Percentiles rank a stretch among this genome's conserved stretches.
These are phyloP conservation scores for Ophioninae sp. DNA, from an alignment of 2,888 invertebrate genomes.

Conservation along the genomic window DNA sequence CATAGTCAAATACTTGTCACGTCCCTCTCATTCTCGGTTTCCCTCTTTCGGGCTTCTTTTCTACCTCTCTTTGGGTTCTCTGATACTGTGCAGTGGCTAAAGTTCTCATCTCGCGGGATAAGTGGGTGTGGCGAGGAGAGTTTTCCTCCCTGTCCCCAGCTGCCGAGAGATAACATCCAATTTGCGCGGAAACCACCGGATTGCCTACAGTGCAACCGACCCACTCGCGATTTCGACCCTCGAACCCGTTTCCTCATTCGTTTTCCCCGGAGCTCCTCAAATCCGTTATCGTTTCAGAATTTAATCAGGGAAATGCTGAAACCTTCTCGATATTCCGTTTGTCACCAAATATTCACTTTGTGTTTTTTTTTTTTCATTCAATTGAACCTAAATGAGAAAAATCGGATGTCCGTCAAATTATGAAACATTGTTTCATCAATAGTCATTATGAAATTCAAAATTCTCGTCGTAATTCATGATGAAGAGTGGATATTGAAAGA, in stretches of 20 bases:
- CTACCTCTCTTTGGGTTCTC: constrained; percentile 38
- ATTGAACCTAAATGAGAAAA: background rate
- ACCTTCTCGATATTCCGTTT: background rate
- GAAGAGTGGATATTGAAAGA: no score
- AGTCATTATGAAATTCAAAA: background rate
- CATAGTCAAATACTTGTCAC: constrained; percentile 18
- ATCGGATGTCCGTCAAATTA: background rate
- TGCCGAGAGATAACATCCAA: constrained; percentile 77
- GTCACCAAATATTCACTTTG: background rate
- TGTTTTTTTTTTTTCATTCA: background rate
- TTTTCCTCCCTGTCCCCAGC: constrained; percentile 73
- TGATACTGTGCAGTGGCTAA: constrained; percentile 66
- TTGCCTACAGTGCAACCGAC: constrained; percentile 67
- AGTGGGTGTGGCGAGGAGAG: constrained; percentile 65
- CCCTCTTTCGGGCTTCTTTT: constrained; percentile 21
- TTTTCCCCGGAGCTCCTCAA: constrained; percentile 2
- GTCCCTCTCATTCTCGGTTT: constrained; percentile 10
- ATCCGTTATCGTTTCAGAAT: background rate
- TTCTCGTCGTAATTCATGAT: no score
- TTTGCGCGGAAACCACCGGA: constrained; percentile 73
- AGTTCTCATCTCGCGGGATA: constrained; percentile 71
- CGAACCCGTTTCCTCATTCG: constrained; percentile 38
- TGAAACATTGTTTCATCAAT: background rate
- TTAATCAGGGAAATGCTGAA: background rate
- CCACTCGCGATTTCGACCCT: constrained; percentile 58